phyloP scores from a whole-genome alignment of 1,140 invertebrate genomes.

The Ceratitis capitata region DNA sequence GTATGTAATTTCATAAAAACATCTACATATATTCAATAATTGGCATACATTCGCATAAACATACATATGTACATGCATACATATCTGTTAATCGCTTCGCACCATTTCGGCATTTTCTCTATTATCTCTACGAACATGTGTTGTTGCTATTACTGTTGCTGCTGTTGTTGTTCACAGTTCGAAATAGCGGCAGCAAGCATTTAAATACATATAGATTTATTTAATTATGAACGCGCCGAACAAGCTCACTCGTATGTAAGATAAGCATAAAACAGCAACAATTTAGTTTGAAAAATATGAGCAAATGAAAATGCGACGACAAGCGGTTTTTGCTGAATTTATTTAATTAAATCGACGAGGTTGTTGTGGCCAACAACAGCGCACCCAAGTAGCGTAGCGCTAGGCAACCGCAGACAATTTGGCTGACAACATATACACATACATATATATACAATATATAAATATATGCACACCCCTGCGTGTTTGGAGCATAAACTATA shows the following conservation, averaged over 20 bases:
- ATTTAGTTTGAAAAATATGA: constrained; percentile 52
- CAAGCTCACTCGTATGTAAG: no score
- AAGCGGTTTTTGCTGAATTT: constrained; percentile 52
- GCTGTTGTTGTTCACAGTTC: background rate
- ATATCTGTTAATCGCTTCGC: background rate
- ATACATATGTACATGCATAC: background rate
- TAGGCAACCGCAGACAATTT: background rate
- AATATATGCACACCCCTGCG: background rate
- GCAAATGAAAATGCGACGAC: constrained; percentile 52
- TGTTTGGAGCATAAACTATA: constrained; percentile 21
- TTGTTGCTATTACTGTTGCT: no score
- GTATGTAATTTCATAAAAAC: no score
- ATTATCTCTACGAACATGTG: background rate
- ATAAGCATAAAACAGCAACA: constrained; percentile 11
- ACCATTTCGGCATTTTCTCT: background rate
- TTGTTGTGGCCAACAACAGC: background rate
- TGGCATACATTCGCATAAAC: background rate
- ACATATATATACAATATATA: background rate
- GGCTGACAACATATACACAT: background rate
- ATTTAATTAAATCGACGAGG: constrained; percentile 58
- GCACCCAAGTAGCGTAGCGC: background rate
- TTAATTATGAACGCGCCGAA: constrained; percentile 54
- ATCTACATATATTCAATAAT: no score
- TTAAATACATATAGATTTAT: constrained; percentile 60
- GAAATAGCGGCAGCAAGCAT: background rate